Evolutionary conservation across 2,888 invertebrate species (phyloP), one percentile per base, ranked within the genome.

Genomic region (Mechanitis mazaeus): DNA sequence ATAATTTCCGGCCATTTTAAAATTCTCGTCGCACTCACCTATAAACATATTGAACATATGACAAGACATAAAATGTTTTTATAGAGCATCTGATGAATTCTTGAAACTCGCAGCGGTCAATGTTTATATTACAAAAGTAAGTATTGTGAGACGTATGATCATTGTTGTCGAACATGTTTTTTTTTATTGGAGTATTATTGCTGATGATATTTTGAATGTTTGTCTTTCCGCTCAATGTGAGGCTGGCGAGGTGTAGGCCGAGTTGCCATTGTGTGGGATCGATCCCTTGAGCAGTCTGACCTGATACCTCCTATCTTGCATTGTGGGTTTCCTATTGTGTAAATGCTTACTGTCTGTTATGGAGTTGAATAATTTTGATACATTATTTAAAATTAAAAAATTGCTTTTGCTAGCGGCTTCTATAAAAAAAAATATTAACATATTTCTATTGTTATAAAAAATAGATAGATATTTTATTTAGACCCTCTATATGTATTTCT

Each of bases 151-250:
- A 76, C 80, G 72, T 80, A 76, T 61, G 63, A 67, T 83, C 79
- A 83, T 85, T 82, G 83, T 82, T 72, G 75, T 71, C 70, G 73
- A 75, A 77, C 78, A 78, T 75, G 71, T 74, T 73, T 75, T 72
- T 72, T 75, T 70, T 65, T 50, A 50, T 70, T 69, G 69, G 61
- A 72, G 71, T 75, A 76, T 76, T 78, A 81, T 83, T 69, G 75
- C 76, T 85, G 87, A 88, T 87, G 85, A 85, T 84, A 77, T 85
- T 86, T 85, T 83, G 82, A 86, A 86, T 89, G 86, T 88, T 88
- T 89, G 78, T 82, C 76, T 87, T 87, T 87, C 87, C 86, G 85
- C 84, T 87, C 86, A 83, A 83, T 82, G 78, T 83, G 86, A 82
- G 82, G 72, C 76, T 77, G 77, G 72, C 85, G 87, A 87, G 85